These are phyloP conservation scores for Protonemura montana DNA, from an alignment of 2,888 invertebrate genomes.

Conservation along the genomic window DNA sequence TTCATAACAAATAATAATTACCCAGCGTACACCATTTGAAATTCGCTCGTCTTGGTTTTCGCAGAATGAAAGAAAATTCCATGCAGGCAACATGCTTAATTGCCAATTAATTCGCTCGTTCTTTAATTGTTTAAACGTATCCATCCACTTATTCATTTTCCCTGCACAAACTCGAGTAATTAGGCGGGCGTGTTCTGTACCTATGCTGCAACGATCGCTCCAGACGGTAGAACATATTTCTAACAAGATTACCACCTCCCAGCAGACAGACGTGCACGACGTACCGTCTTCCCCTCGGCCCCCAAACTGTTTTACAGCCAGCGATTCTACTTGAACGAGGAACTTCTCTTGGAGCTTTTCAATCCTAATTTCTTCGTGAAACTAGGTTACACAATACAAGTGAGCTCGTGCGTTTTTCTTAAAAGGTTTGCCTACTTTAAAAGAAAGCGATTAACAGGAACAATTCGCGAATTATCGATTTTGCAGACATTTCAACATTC, in stretches of 20 bases:
- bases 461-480: background rate
- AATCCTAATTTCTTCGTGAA: background rate
- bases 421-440: background rate
- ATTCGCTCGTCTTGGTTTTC: background rate
- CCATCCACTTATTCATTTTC: slow-evolving; percentile 12
- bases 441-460: background rate
- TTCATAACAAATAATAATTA: too few species aligned
- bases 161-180: background rate
- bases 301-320: background rate
- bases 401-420: background rate
- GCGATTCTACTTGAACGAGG: background rate
- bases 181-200: background rate
- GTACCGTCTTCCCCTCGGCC: background rate
- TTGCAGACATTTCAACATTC: background rate
- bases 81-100: background rate
- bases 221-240: background rate
- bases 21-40: background rate
- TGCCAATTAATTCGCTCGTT: background rate
- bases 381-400: background rate
- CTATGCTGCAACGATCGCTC: background rate
- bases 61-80: background rate
- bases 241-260: background rate
- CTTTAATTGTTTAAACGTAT: background rate
- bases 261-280: background rate
- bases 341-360: background rate